Evolutionary conservation across 2,113 vertebrate species (phyloP).

Genomic region (Leucopternis melanops): DNA sequence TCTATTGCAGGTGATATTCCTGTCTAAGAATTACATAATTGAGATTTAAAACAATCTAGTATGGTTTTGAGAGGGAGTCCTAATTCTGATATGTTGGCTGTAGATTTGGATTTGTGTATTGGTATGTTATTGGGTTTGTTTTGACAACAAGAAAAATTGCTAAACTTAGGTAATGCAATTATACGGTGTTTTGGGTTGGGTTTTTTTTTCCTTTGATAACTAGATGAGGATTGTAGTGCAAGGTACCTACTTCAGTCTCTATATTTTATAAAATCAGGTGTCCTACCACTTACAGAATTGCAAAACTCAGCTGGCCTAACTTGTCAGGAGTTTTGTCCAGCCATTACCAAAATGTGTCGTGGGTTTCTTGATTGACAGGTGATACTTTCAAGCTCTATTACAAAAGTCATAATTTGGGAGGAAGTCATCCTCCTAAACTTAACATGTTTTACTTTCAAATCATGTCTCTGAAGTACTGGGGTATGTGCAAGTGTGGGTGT

Average conservation of each 20-base stretch:
- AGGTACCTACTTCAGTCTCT: neutral
- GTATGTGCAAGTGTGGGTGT: neutral
- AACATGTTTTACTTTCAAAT: neutral
- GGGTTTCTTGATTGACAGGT: neutral
- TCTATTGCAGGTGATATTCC: neutral
- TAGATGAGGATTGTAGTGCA: neutral
- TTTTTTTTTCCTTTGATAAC: neutral
- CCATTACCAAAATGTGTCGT: neutral
- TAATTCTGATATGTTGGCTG: neutral
- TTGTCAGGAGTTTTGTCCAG: neutral
- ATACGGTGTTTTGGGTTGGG: rapidly evolving
- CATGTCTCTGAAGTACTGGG: neutral
- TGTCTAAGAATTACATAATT: neutral
- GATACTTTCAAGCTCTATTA: neutral
- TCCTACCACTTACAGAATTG: rapidly evolving
- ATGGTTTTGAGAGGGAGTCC: neutral
- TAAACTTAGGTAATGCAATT: rapidly evolving
- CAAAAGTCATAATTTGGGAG: neutral
- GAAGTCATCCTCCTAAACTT: neutral
- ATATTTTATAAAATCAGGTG: neutral
- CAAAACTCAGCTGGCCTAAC: neutral
- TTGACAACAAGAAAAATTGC: neutral
- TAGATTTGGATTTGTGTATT: neutral
- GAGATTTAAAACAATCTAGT: neutral
- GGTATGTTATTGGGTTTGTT: neutral